Evolutionary conservation across 2,797 vertebrate genomes (phyloP).

Genomic region (Todus mexicanus): DNA sequence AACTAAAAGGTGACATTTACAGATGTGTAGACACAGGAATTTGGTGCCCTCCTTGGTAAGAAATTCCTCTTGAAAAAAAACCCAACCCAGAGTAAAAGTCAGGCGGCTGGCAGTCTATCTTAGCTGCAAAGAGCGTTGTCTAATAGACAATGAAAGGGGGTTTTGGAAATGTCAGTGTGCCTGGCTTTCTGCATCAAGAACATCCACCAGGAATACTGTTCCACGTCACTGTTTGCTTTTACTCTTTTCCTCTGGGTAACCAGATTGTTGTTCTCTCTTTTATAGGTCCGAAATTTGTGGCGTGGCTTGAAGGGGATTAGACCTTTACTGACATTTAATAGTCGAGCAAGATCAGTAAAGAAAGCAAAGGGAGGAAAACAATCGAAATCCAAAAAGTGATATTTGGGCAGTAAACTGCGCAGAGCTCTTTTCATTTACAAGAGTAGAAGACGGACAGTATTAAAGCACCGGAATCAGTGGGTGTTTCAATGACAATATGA

Average conservation of each 20-base stretch:
- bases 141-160: neutral
- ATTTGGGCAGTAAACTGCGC: neutral
- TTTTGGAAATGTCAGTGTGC: neutral
- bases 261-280: neutral
- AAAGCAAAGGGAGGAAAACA: slow-evolving; percentile 40
- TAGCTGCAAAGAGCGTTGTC: neutral
- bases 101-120: neutral
- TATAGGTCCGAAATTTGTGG: slow-evolving; percentile 69
- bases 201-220: neutral
- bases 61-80: neutral
- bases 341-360: neutral
- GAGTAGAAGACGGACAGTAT: neutral
- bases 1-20: neutral
- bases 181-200: neutral
- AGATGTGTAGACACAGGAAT: neutral
- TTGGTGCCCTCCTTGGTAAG: neutral
- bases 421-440: neutral
- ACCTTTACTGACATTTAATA: slow-evolving; percentile 2
- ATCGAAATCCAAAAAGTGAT: slow-evolving; percentile 55
- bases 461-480: neutral
- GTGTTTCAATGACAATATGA: neutral
- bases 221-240: neutral
- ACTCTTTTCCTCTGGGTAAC: neutral
- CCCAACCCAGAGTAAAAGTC: neutral
- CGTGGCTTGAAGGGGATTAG: slow-evolving; percentile 24